phyloP scores from a whole-genome alignment of 2,113 vertebrate genomes.

The Vireo altiloquus region DNA sequence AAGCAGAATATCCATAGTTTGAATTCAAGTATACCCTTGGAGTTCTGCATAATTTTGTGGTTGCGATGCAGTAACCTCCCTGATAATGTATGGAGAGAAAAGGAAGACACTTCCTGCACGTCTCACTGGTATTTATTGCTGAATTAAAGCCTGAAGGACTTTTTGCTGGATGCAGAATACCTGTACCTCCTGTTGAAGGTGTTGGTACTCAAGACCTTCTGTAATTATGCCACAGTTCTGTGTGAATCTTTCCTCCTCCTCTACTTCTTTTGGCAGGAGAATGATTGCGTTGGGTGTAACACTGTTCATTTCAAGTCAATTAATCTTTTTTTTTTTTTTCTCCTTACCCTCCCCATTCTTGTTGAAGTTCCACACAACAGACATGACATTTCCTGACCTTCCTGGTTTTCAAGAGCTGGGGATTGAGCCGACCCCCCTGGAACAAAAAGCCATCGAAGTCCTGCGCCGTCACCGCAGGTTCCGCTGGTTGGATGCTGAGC shows the following conservation, averaged over 20 bases:
- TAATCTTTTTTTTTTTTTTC: background rate
- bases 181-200: background rate
- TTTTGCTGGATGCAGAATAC: background rate
- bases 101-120: background rate
- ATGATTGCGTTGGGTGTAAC: background rate
- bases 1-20: background rate
- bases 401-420: constrained; percentile 92
- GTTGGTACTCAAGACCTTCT: background rate
- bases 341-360: background rate
- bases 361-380: constrained; percentile 85
- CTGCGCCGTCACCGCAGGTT: constrained; percentile 87
- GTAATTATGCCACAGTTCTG: background rate
- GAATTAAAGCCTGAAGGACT: background rate
- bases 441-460: constrained; percentile 89
- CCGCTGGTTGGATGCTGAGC: constrained; percentile 83
- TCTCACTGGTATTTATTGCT: background rate
- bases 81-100: background rate
- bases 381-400: constrained; percentile 83
- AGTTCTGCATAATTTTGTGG: background rate
- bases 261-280: background rate
- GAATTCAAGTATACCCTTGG: background rate
- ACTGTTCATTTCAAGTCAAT: background rate
- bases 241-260: background rate
- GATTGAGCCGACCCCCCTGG: constrained; percentile 78
- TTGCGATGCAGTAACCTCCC: background rate